phyloP scores from a whole-genome alignment of 1,140 invertebrate genomes.

The Lepidurus arcticus region DNA sequence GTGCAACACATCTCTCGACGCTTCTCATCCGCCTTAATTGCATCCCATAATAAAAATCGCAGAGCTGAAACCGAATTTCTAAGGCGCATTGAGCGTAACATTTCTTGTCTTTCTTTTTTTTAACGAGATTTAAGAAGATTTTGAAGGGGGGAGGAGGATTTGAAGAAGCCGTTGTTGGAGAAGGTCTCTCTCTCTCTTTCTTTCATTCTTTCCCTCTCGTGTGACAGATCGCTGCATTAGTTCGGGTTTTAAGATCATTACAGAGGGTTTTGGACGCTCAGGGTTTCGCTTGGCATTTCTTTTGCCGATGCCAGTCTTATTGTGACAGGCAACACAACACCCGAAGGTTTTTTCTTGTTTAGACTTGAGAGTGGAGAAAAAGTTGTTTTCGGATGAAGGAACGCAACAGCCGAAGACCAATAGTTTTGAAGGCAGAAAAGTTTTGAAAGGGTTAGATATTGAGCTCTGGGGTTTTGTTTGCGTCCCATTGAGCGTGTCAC shows the following conservation, averaged over 20 bases:
- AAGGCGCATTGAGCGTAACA: not conserved
- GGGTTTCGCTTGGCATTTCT: not conserved
- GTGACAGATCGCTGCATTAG: too few species aligned
- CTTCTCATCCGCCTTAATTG: not conserved
- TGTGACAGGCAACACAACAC: not conserved
- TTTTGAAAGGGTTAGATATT: not conserved
- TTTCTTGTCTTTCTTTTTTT: not conserved
- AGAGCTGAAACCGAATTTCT: not conserved
- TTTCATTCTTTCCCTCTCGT: too few species aligned
- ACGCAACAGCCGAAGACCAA: not conserved
- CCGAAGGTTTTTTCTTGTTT: not conserved
- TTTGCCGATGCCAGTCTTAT: slow-evolving; percentile 3
- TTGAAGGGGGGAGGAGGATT: not conserved
- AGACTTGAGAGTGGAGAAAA: not conserved
- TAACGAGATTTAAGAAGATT: not conserved
- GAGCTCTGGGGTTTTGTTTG: not conserved
- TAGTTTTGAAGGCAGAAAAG: not conserved
- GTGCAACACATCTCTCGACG: not conserved
- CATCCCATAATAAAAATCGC: not conserved
- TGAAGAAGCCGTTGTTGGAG: too few species aligned
- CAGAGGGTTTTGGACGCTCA: not conserved
- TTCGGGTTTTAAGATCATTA: not conserved
- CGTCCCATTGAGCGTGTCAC: not conserved
- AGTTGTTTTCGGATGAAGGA: not conserved
- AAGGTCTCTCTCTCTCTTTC: too few species aligned